Evolutionary conservation across 1,140 invertebrate genomes (phyloP), one percentile per base, ranked within the genome.

Genomic region (Mactra quadrangularis): DNA sequence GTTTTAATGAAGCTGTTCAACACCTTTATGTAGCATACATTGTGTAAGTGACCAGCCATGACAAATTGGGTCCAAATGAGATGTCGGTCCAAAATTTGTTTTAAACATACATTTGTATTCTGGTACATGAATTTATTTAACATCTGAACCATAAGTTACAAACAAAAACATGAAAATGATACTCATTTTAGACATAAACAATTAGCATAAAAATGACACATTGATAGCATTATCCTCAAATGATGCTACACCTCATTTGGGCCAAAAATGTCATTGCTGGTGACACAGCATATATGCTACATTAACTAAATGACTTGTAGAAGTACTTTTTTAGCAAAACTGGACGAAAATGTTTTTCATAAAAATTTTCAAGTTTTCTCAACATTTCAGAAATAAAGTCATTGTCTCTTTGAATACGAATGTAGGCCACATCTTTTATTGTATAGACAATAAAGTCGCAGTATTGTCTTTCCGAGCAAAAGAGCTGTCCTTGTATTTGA

Each of bases 401-500:
- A 19, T 81, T 60, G 78, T 81, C 47, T 59, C 71, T 68, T 41
- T 64, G 19, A n/a, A 87, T 75, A 35, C 22, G 50, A 25, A 83
- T 84, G 22, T 77, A 78, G 13, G 76, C 53, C 1, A 77, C 47
- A 72, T 87, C 76, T 62, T 52, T 41, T 19, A 82, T 33, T 13
- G 81, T 85, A 41, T 83, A 85, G 6, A 87, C 60, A 22, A 79
- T 64, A 17, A 87, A 66, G 52, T 77, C 59, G 66, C 81, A 85
- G 9, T 22, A 6, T 3, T 79, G 29, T 47, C 45, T 25, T 59
- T 57, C 75, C 31, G 84, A 75, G 66, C 79, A 83, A 22, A 81
- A 74, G 17, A 87, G 31, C 68, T 85, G 84, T 57, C 86, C 81
- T 45, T 87, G 84, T 29, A 85, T 77, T 72, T 87, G 75, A 77